Evolutionary conservation across 2,113 vertebrate genomes (phyloP), one percentile per base, ranked within the genome.

Genomic region (Prunella himalayana): DNA sequence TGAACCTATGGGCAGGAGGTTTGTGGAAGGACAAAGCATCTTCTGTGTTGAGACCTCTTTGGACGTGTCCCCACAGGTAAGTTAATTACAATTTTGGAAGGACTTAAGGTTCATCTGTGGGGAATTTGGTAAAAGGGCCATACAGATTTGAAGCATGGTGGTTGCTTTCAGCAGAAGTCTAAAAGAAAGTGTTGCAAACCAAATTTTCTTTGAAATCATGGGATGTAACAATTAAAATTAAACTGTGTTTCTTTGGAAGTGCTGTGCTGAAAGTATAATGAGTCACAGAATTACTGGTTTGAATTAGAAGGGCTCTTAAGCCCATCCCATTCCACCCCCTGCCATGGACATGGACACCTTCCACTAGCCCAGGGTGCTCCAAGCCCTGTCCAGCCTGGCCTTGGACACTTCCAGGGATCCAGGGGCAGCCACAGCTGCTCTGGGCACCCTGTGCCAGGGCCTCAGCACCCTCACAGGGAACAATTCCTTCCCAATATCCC

Each of bases 1-100:
- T 33, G 3, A 79, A 82, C 9, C 2, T 20, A 1, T 5, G 22
- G 6, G 13, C 0, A 0, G 44, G 44, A 60, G 21, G 5, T 82
- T 28, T 88, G 63, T 35, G 68, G 53, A 88, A 80, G 30, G 16
- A 50, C 14, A 30, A 81, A 90, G 15, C 9, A 53, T 39, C 41
- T 84, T 64, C 20, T 64, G 35, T 33, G 11, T 30, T 51, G 69
- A 87, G 50, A 49, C 9, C 23, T 51, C 22, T 69, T 70, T 56
- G 76, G 37, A 23, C 0, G 0, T 60, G 54, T 45, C 23, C 27
- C 21, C 27, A 42, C 7, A 54, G 21, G 24, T 47, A 64, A 87
- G 23, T 16, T 50, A 68, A 35, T 83, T 37, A 24, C 9, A 22
- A 56, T 45, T 84, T 87, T 56, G 49, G 10, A 42, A 72, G 15